Evolutionary conservation across 2,113 vertebrate species (phyloP).

Genomic region (Onychostruthus taczanowskii): DNA sequence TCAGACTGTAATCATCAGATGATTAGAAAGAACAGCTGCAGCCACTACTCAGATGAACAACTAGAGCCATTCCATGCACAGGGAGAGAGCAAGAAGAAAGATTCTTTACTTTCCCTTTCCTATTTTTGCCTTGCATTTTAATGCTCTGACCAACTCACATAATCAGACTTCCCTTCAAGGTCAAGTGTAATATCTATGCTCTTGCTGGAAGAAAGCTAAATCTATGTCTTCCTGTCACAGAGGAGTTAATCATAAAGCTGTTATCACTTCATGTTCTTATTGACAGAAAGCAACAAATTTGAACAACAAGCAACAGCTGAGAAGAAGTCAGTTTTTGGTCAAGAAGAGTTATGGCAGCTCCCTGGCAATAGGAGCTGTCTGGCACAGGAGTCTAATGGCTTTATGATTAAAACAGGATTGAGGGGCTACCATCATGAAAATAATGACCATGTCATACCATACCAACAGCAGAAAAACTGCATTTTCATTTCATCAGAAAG

Average conservation of each 20-base stretch:
- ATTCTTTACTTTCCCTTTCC: background rate
- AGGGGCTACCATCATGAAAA: background rate
- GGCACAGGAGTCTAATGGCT: background rate
- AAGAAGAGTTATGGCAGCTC: background rate
- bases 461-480: background rate
- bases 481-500: background rate
- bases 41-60: background rate
- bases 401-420: background rate
- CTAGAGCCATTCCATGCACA: background rate
- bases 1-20: background rate
- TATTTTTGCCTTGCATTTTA: background rate
- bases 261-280: background rate
- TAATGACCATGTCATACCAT: background rate
- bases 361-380: background rate
- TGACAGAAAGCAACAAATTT: background rate
- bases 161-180: background rate
- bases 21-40: constrained; percentile 14
- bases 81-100: background rate
- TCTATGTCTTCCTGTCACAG: background rate
- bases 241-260: background rate
- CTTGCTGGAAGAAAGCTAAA: background rate
- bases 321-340: background rate
- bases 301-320: background rate
- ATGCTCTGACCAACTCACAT: background rate
- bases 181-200: background rate